These are phyloP conservation scores for Leptopilina myrica DNA, from an alignment of 2,888 invertebrate species.

Conservation along the genomic window DNA sequence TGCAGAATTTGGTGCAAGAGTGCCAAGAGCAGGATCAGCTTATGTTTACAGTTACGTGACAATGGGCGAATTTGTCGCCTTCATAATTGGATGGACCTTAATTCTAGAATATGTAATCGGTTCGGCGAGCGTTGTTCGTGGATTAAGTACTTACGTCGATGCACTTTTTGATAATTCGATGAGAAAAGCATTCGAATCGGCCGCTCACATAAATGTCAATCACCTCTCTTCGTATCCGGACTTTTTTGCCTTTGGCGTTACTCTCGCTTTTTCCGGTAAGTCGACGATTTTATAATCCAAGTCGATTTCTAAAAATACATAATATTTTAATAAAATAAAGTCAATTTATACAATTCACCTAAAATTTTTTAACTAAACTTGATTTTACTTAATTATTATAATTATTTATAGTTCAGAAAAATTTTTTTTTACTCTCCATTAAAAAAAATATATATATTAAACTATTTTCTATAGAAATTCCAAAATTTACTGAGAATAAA, in stretches of 20 bases:
- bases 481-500: no score
- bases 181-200: constrained; percentile 80
- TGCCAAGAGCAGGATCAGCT: constrained; percentile 94
- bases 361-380: no score
- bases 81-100: constrained; percentile 95
- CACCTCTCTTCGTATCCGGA: constrained; percentile 86
- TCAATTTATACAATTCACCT: no score
- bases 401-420: no score
- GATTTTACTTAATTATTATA: no score
- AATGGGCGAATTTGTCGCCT: constrained; percentile 93
- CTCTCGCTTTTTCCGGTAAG: constrained; percentile 83
- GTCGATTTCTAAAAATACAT: background rate
- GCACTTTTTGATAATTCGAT: constrained; percentile 83
- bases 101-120: constrained; percentile 93
- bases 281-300: background rate
- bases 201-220: constrained; percentile 82
- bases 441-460: no score
- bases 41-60: constrained; percentile 96
- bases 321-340: background rate
- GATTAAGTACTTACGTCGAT: constrained; percentile 88
- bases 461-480: no score
- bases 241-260: constrained; percentile 85
- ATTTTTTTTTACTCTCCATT: no score
- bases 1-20: constrained; percentile 93
- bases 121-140: constrained; percentile 90